Evolutionary conservation across 2,888 invertebrate genomes (phyloP).

Genomic region (Acanthopleura granulata): DNA sequence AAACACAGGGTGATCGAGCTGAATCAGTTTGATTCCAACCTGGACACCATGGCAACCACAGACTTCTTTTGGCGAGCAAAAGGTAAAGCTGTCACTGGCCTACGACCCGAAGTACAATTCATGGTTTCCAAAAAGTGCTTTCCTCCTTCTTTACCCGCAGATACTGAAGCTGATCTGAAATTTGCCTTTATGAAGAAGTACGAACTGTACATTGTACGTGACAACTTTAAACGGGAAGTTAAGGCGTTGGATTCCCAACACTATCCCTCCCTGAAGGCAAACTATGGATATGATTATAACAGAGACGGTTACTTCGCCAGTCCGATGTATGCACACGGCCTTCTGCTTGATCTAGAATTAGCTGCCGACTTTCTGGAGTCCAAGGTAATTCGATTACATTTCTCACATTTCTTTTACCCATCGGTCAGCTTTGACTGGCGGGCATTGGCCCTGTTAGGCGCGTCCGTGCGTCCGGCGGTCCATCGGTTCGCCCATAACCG

Average conservation of each 20-base stretch:
- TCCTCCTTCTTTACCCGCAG: background rate
- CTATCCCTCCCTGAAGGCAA: background rate
- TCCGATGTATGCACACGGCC: background rate
- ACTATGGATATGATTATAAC: background rate
- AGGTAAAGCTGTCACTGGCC: background rate
- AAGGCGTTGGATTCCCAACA: background rate
- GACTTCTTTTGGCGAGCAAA: background rate
- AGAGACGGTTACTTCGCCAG: background rate
- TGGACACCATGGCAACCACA: background rate
- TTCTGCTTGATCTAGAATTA: background rate
- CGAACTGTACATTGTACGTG: background rate
- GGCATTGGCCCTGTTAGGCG: too few relatives aligned
- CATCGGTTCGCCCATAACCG: too few relatives aligned
- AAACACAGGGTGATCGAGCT: background rate
- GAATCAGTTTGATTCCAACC: background rate
- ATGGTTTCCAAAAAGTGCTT: background rate
- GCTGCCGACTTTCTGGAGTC: background rate
- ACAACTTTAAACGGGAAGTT: background rate
- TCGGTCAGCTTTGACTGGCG: too few relatives aligned
- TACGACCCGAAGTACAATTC: background rate
- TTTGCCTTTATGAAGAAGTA: conserved; percentile 1
- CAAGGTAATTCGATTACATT: background rate
- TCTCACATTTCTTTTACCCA: too few relatives aligned
- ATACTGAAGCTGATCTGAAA: background rate
- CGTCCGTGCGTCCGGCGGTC: too few relatives aligned